A percentile compares a stretch with the other conserved stretches of the same genome.
Conservation (phyloP, 2,113 vertebrate species). For the Rhea americana region DNA sequence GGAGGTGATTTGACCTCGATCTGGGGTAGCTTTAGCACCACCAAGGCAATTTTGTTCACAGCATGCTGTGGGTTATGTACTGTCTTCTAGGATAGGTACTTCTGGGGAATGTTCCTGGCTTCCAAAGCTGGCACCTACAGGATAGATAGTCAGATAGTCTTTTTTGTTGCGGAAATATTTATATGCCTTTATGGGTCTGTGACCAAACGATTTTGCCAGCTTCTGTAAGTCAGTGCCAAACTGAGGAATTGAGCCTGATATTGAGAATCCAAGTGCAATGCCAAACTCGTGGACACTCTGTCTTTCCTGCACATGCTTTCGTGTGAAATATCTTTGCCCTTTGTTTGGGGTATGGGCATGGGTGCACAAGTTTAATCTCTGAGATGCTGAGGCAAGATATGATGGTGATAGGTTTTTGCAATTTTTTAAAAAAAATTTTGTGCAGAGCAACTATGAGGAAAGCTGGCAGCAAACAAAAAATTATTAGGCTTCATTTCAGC, state of each 20-base stretch:
- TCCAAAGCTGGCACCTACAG: neutral
- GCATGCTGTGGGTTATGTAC: neutral
- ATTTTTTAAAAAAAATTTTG: neutral
- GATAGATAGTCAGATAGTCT: fast-evolving
- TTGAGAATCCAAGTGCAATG: neutral
- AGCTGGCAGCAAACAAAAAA: neutral
- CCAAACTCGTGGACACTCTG: neutral
- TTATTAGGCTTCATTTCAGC: neutral
- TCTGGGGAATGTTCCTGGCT: neutral
- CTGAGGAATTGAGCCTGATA: neutral
- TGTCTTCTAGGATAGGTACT: neutral
- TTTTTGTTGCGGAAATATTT: neutral
- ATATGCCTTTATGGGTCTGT: neutral
- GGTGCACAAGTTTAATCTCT: neutral
- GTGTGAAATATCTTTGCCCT: neutral
- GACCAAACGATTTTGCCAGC: neutral
- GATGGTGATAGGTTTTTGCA: neutral
- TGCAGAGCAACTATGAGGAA: neutral
- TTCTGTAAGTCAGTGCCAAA: neutral
- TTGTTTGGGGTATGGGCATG: neutral
- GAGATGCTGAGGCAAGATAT: neutral
- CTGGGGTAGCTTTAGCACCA: neutral
- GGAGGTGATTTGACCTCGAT: neutral
- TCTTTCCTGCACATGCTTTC: neutral
- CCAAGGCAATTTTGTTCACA: neutral